Conservation (phyloP, 1,140 invertebrate species). For the Augochlora pura region DNA sequence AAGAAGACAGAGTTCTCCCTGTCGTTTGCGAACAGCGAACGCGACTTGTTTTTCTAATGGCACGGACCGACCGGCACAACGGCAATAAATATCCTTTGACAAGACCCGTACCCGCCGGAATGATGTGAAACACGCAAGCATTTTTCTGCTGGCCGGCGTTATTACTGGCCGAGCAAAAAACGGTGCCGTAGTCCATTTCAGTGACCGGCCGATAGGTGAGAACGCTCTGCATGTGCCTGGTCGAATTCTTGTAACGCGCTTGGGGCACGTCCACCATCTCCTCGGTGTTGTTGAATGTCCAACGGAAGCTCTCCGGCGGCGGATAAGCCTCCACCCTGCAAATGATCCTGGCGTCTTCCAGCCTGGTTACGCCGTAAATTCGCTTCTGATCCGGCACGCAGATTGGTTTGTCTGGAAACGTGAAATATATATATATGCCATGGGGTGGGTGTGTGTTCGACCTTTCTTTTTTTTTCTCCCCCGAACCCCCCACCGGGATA, state of each 20-base stretch:
- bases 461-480: too few relatives aligned
- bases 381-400: conserved; percentile 89
- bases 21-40: too few relatives aligned
- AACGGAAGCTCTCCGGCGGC: conserved; percentile 89
- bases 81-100: not conserved
- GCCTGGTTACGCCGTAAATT: conserved; percentile 91
- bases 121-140: conserved; percentile 86
- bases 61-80: too few relatives aligned
- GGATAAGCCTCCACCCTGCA: conserved; percentile 94
- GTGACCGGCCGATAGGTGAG: conserved; percentile 90
- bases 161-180: conserved; percentile 86
- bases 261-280: conserved; percentile 88
- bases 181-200: conserved; percentile 87
- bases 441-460: too few relatives aligned
- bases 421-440: too few relatives aligned
- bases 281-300: conserved; percentile 94
- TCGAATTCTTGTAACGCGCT: conserved; percentile 82
- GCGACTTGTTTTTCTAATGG: too few relatives aligned
- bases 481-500: not conserved
- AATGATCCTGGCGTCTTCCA: conserved; percentile 89
- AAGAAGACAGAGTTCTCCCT: too few relatives aligned
- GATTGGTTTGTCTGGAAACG: conserved; percentile 89
- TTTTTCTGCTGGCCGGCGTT: conserved; percentile 84
- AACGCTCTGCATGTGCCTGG: conserved; percentile 84
- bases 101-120: conserved; percentile 83